Percentiles rank a stretch among this genome's conserved stretches.
Evolutionary conservation across 2,888 invertebrate species (phyloP).

Genomic region (Dryobotodes eremita): DNA sequence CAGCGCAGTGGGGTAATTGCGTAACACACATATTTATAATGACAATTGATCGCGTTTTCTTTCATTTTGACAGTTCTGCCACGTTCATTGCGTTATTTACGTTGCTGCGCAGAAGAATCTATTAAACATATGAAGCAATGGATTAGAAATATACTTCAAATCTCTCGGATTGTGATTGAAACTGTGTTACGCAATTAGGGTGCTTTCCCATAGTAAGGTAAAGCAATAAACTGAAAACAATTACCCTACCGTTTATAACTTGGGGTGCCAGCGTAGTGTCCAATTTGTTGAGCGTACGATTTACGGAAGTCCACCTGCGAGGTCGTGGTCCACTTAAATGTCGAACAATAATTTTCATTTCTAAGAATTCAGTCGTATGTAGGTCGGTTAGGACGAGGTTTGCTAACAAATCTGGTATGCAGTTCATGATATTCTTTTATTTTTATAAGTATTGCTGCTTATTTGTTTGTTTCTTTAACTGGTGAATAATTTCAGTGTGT

Average conservation of each 20-base stretch:
- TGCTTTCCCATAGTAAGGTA: background rate
- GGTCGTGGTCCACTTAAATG: conserved; percentile 48
- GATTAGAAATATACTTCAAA: background rate
- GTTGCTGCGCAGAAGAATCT: background rate
- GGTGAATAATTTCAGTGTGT: background rate
- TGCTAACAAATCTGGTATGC: conserved; percentile 26
- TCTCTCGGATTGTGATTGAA: background rate
- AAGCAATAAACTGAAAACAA: conserved; percentile 17
- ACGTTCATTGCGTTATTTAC: background rate
- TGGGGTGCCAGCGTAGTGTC: conserved; percentile 46
- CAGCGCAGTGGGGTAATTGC: conserved; percentile 4
- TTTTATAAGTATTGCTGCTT: conserved; percentile 3
- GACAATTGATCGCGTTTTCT: background rate
- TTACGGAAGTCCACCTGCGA: conserved; percentile 51
- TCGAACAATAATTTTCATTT: conserved; percentile 60
- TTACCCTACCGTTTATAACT: conserved; percentile 51
- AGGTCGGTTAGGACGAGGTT: conserved; percentile 2
- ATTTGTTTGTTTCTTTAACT: background rate
- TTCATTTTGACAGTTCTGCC: background rate
- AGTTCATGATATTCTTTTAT: background rate
- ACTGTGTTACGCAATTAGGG: background rate
- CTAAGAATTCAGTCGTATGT: conserved; percentile 41
- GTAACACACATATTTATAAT: background rate
- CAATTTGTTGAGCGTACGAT: conserved; percentile 60
- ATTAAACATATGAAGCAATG: background rate